A percentile compares a stretch with the other conserved stretches of the same genome.
phyloP scores from a whole-genome alignment of 1,140 invertebrate genomes.

The Zaprionus gabonicus region DNA sequence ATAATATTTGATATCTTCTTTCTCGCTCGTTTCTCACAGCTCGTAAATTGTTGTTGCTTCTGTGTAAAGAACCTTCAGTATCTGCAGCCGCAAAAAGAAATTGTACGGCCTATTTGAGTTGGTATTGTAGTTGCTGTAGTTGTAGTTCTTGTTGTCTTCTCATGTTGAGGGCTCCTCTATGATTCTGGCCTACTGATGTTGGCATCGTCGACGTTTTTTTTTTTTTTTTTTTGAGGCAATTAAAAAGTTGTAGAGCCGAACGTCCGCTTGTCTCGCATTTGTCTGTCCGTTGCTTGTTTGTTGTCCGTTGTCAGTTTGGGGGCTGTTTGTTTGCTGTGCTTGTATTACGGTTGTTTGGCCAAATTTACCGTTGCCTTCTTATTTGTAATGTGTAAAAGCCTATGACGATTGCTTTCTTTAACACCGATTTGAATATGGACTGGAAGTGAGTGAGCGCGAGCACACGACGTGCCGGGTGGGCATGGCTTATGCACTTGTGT shows the following conservation, averaged over 20 bases:
- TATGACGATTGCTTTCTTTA: slow-evolving; percentile 57
- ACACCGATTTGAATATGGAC: background rate
- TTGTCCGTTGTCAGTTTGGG: slow-evolving; percentile 27
- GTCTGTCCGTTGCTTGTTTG: slow-evolving; percentile 29
- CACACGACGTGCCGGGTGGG: background rate
- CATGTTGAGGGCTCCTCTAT: slow-evolving; percentile 53
- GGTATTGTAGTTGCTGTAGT: slow-evolving; percentile 28
- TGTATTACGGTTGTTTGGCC: slow-evolving; percentile 68
- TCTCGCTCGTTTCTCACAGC: slow-evolving; percentile 11
- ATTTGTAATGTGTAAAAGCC: slow-evolving; percentile 55
- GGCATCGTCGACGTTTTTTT: slow-evolving; percentile 14
- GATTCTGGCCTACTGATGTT: slow-evolving; percentile 48
- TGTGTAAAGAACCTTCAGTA: slow-evolving; percentile 43
- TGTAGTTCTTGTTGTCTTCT: slow-evolving; percentile 11
- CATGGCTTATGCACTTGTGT: background rate
- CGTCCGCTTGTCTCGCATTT: slow-evolving; percentile 39
- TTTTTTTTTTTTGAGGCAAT: slow-evolving; percentile 49
- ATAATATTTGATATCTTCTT: background rate
- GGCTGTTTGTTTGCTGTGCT: slow-evolving; percentile 39
- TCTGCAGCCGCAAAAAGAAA: slow-evolving; percentile 69
- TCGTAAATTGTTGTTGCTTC: slow-evolving; percentile 45
- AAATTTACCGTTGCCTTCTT: slow-evolving; percentile 61
- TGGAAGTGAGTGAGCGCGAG: background rate
- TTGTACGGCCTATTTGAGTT: slow-evolving; percentile 69
- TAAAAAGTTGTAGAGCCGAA: slow-evolving; percentile 75